These are phyloP conservation scores for Ceyx melanurus DNA, from an alignment of 2,113 vertebrate species.

Conservation along the genomic window DNA sequence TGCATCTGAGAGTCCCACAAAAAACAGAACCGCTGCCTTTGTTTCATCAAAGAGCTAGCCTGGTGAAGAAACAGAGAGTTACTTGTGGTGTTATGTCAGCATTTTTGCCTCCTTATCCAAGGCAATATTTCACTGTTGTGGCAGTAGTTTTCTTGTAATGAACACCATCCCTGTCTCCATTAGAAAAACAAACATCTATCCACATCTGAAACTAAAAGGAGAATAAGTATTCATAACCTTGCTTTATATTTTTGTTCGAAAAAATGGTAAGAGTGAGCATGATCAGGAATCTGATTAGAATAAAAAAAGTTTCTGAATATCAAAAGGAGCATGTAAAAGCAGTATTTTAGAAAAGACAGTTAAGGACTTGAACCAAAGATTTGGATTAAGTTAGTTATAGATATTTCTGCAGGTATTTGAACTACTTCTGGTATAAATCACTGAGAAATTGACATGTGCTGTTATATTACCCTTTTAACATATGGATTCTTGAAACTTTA, in stretches of 20 bases:
- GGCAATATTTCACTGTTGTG: not conserved
- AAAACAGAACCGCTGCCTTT: not conserved
- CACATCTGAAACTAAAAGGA: not conserved
- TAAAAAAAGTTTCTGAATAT: not conserved
- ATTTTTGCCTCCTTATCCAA: not conserved
- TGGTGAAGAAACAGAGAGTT: not conserved
- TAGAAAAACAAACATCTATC: not conserved
- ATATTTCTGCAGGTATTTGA: not conserved
- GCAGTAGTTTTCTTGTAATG: not conserved
- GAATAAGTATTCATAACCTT: not conserved
- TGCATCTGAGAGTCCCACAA: not conserved
- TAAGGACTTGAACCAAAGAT: not conserved
- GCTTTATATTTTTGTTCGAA: not conserved
- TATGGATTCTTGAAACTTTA: not conserved
- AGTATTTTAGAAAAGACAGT: not conserved
- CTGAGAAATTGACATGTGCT: not conserved
- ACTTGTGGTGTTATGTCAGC: not conserved
- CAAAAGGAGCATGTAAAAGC: not conserved
- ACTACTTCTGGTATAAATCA: not conserved
- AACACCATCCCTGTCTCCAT: not conserved
- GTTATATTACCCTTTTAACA: not conserved
- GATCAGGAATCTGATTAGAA: not conserved
- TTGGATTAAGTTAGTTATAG: not conserved
- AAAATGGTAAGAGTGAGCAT: fast-evolving
- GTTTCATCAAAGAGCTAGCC: not conserved